Evolutionary conservation across 2,888 invertebrate genomes (phyloP).

Genomic region (Agrotis clavis): DNA sequence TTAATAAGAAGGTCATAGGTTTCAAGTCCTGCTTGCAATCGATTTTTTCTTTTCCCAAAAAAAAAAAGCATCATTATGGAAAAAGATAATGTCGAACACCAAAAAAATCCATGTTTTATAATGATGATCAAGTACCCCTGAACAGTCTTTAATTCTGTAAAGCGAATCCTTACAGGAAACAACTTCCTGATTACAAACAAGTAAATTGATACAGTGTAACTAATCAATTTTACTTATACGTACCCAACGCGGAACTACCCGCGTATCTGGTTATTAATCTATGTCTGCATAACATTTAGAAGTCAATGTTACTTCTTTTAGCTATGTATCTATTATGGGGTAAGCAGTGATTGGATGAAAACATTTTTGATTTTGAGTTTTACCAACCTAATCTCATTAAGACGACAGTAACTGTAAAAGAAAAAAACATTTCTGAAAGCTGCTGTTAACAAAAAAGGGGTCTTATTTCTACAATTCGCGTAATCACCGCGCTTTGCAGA

Average conservation of each 20-base stretch:
- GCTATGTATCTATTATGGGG: background rate
- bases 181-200: slow-evolving; percentile 57
- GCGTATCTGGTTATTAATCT: slow-evolving; percentile 42
- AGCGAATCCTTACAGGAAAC: slow-evolving; percentile 30
- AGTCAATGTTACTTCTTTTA: slow-evolving; percentile 24
- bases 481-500: background rate
- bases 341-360: background rate
- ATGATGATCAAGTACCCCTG: background rate
- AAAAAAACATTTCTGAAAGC: background rate
- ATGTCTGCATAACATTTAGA: slow-evolving; percentile 42
- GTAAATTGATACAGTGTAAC: slow-evolving; percentile 56
- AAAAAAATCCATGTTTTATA: background rate
- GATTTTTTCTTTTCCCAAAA: too few relatives aligned
- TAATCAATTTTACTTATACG: slow-evolving; percentile 60
- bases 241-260: slow-evolving; percentile 50
- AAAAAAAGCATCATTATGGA: too few relatives aligned
- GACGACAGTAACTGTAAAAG: background rate
- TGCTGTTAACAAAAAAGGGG: background rate
- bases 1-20: too few relatives aligned
- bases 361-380: too few relatives aligned
- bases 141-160: slow-evolving; percentile 18
- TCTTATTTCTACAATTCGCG: too few relatives aligned
- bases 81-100: too few relatives aligned
- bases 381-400: background rate
- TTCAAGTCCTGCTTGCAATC: too few relatives aligned